A percentile compares a stretch with the other conserved stretches of the same genome.
These are phyloP conservation scores for Aegithalos caudatus DNA, from an alignment of 2,113 vertebrate genomes.

Conservation along the genomic window DNA sequence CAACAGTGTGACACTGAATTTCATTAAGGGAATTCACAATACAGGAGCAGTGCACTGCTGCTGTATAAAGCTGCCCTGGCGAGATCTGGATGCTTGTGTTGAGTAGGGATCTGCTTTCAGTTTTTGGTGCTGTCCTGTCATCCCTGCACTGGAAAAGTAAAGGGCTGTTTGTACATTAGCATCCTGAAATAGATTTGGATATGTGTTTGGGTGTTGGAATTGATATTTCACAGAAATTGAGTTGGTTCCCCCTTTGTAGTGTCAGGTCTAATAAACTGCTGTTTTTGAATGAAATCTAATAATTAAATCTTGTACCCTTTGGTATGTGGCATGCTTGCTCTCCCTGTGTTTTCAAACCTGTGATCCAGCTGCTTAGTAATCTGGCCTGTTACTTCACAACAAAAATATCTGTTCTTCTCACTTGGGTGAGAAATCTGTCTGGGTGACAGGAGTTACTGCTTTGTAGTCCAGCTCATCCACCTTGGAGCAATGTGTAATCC, in stretches of 20 bases:
- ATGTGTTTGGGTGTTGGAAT: neutral
- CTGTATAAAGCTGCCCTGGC: neutral
- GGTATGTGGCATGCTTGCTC: neutral
- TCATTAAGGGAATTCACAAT: neutral
- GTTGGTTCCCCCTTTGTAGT: neutral
- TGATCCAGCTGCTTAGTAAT: neutral
- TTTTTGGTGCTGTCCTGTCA: neutral
- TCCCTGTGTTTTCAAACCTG: neutral
- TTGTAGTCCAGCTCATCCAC: neutral
- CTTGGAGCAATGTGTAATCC: neutral
- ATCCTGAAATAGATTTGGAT: neutral
- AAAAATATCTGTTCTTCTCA: neutral
- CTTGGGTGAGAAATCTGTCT: neutral
- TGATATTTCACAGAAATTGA: neutral
- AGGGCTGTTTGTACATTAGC: neutral
- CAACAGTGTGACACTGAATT: neutral
- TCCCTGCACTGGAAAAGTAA: neutral
- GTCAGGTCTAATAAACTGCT: neutral
- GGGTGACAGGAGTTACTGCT: neutral
- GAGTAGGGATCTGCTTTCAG: neutral
- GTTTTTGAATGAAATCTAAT: neutral
- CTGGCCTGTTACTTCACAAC: neutral
- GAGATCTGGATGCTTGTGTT: neutral
- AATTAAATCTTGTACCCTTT: neutral
- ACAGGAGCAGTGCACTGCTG: neutral